These are phyloP conservation scores for Eidolon dupreanum DNA, from an alignment of 2,797 vertebrate species.

Conservation along the genomic window DNA sequence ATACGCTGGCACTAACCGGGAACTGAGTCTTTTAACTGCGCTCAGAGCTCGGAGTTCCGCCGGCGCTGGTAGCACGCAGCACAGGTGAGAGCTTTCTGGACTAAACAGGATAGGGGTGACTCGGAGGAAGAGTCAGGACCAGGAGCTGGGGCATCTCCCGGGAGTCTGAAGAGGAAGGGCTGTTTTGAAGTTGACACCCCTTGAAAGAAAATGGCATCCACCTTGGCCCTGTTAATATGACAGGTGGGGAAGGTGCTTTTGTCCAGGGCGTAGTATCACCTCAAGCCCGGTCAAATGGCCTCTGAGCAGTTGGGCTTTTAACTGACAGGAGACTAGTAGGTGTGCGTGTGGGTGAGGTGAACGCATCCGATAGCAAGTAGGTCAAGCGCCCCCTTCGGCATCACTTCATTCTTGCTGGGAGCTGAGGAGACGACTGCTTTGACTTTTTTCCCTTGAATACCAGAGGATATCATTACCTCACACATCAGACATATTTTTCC, in stretches of 20 bases:
- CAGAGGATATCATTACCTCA: conserved; percentile 68
- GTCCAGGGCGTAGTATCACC: conserved; percentile 66
- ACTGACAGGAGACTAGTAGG: conserved; percentile 52
- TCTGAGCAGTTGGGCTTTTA: conserved; percentile 72
- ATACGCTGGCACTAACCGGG: background rate
- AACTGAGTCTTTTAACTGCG: background rate
- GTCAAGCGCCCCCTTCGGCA: background rate
- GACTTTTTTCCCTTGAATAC: background rate
- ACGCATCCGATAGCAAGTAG: conserved; percentile 56
- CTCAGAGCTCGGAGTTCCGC: conserved; percentile 52
- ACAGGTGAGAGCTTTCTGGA: conserved; percentile 55
- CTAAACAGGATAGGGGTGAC: conserved; percentile 65
- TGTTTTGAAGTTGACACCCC: conserved; percentile 69
- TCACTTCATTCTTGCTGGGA: conserved; percentile 52
- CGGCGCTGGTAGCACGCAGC: rapidly evolving
- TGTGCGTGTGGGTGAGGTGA: conserved; percentile 70
- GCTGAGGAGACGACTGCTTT: background rate
- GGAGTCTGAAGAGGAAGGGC: conserved; percentile 62
- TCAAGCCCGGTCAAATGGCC: conserved; percentile 69
- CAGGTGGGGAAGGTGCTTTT: conserved; percentile 57
- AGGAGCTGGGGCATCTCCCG: conserved; percentile 55
- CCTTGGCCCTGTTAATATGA: conserved; percentile 62
- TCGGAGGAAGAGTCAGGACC: conserved; percentile 66
- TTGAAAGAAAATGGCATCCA: conserved; percentile 73
- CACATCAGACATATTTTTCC: conserved; percentile 66